Evolutionary conservation across 2,888 invertebrate genomes (phyloP).

Genomic region (Diaprepes abbreviatus): DNA sequence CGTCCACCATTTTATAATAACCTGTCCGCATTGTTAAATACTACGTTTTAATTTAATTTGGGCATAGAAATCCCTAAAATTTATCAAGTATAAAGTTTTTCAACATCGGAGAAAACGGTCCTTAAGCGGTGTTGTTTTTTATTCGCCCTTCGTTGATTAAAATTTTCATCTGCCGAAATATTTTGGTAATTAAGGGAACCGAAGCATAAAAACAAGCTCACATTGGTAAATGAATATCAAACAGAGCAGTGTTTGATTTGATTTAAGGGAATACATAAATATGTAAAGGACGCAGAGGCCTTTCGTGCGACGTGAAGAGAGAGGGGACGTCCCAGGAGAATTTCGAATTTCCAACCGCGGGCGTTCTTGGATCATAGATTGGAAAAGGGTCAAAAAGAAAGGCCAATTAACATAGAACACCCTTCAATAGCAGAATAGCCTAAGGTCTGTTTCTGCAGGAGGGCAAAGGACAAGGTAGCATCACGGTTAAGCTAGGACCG

Average conservation of each 20-base stretch:
- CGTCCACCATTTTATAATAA: no score
- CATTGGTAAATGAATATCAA: constrained; percentile 51
- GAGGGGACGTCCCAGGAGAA: constrained; percentile 48
- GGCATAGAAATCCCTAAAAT: not conserved
- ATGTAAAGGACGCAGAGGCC: constrained; percentile 43
- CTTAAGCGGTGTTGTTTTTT: constrained; percentile 11
- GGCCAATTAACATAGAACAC: constrained; percentile 58
- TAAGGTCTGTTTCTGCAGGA: constrained; percentile 51
- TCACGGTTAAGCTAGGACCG: constrained; percentile 63
- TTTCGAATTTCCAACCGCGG: constrained; percentile 53
- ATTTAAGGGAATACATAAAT: constrained; percentile 51
- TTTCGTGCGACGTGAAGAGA: constrained; percentile 35
- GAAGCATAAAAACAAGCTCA: constrained; percentile 43
- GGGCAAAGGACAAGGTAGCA: constrained; percentile 50
- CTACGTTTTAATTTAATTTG: not conserved
- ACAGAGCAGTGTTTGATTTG: constrained; percentile 50
- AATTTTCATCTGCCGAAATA: constrained; percentile 40
- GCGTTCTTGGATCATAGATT: constrained; percentile 54
- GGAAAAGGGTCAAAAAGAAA: constrained; percentile 57
- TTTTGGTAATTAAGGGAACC: constrained; percentile 48
- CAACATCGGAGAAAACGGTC: constrained; percentile 10
- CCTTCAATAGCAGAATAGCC: constrained; percentile 54
- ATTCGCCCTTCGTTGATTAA: constrained; percentile 30
- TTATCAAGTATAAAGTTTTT: not conserved
- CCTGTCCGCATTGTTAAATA: constrained; percentile 7